Percentiles rank a stretch among this genome's conserved stretches.
Evolutionary conservation across 92 coral and sea anemone species (phyloP).

Genomic region (Actinostola sp.): DNA sequence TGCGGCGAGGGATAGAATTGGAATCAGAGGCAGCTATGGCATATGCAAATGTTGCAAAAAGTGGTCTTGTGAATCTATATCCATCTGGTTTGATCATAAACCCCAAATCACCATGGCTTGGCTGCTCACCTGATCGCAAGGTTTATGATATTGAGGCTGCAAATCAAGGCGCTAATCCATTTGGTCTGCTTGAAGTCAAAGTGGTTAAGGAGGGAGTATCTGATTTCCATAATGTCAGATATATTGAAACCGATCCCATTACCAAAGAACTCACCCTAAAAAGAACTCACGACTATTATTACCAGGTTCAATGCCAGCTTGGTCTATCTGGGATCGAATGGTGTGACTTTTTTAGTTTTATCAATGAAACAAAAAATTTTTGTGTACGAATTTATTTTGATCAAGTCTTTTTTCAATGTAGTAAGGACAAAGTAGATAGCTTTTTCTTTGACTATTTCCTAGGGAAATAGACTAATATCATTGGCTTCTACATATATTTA

Average conservation of each 20-base stretch:
- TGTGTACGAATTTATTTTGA: constrained; percentile 53
- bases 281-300: constrained; percentile 38
- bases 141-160: constrained; percentile 43
- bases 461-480: neutral
- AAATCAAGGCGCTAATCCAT: constrained; percentile 31
- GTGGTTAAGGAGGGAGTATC: constrained; percentile 59
- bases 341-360: constrained; percentile 56
- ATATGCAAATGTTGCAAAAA: constrained; percentile 50
- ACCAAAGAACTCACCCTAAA: constrained; percentile 36
- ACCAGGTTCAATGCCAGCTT: constrained; percentile 66
- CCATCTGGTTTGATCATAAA: no score
- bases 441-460: constrained; percentile 51
- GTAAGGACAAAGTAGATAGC: constrained; percentile 52
- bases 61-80: constrained; percentile 36
- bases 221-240: constrained; percentile 32
- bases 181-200: constrained; percentile 62
- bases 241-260: constrained; percentile 20
- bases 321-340: constrained; percentile 58
- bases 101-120: constrained; percentile 64
- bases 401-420: constrained; percentile 35
- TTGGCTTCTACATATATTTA: neutral
- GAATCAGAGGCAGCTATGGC: constrained; percentile 52
- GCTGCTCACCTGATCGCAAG: constrained; percentile 56
- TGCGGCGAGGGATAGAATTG: constrained; percentile 57
- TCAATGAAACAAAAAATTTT: constrained; percentile 17